A percentile compares a stretch with the other conserved stretches of the same genome.
phyloP scores from a whole-genome alignment of 2,797 vertebrate genomes.

The Malacoctenus gilli region DNA sequence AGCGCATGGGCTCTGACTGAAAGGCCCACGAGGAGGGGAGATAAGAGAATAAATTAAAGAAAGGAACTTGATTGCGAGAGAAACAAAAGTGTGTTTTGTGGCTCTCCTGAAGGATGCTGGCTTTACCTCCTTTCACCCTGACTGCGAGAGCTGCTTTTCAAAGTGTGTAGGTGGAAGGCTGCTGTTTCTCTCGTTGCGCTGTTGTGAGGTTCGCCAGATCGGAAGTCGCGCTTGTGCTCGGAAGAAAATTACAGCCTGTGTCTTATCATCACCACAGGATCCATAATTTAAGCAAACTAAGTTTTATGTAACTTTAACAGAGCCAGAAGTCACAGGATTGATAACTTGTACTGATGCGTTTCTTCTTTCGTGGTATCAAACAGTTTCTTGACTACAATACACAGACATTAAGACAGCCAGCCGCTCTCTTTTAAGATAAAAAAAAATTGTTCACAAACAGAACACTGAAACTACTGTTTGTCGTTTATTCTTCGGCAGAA shows the following conservation, averaged over 20 bases:
- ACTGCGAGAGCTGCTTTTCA: slow-evolving; percentile 15
- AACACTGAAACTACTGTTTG: no score
- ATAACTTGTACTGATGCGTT: no score
- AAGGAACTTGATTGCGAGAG: background rate
- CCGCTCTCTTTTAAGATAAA: no score
- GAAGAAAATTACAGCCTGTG: background rate
- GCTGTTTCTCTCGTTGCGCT: background rate
- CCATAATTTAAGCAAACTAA: background rate
- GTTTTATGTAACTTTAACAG: background rate
- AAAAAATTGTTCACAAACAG: no score
- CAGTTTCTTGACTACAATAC: background rate
- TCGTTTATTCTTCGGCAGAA: no score
- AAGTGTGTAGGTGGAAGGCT: slow-evolving; percentile 2
- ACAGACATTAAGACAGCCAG: background rate
- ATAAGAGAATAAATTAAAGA: slow-evolving; percentile 23
- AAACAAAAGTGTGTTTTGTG: background rate
- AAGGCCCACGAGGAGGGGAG: slow-evolving; percentile 17
- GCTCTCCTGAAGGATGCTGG: background rate
- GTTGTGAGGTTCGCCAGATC: background rate
- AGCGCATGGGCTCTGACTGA: slow-evolving; percentile 22
- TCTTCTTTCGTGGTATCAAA: background rate
- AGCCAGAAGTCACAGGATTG: background rate
- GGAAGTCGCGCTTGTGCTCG: background rate
- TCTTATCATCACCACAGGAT: background rate
- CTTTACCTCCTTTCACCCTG: slow-evolving; percentile 7